phyloP scores from a whole-genome alignment of 1,140 invertebrate genomes.

The Scaptomyza pallida region DNA sequence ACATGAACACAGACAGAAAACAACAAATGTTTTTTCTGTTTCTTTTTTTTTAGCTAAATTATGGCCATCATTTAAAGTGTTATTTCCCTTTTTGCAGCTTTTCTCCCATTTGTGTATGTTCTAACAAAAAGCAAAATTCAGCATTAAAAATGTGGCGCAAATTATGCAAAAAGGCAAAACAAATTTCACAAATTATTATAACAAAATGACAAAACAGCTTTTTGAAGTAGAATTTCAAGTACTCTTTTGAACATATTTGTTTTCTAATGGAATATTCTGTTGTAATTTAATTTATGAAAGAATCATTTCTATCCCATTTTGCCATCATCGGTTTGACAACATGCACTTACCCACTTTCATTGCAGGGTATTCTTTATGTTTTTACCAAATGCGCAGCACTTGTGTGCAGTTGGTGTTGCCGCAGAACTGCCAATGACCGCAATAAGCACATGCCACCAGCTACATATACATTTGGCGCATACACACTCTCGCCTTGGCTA shows the following conservation, averaged over 20 bases:
- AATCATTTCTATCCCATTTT: neutral
- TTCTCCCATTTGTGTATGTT: conserved; percentile 22
- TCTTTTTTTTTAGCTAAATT: conserved; percentile 78
- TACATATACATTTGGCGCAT: conserved; percentile 10
- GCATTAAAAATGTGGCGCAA: conserved; percentile 67
- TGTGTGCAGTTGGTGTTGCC: conserved; percentile 68
- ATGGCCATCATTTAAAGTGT: conserved; percentile 74
- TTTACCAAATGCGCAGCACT: conserved; percentile 64
- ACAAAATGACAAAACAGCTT: conserved; percentile 21
- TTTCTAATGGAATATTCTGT: no score
- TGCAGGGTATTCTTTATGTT: conserved; percentile 40
- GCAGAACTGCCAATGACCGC: conserved; percentile 73
- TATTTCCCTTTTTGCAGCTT: conserved; percentile 31
- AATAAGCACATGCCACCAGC: conserved; percentile 46
- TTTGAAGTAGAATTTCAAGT: neutral
- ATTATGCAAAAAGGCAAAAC: conserved; percentile 63
- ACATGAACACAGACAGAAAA: conserved; percentile 6
- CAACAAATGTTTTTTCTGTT: no score
- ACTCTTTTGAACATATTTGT: neutral
- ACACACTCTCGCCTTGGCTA: conserved; percentile 27
- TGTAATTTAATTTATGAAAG: no score
- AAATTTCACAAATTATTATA: conserved; percentile 40
- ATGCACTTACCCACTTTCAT: neutral
- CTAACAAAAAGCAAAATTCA: conserved; percentile 63
- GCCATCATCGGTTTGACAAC: neutral